Evolutionary conservation across 2,888 invertebrate genomes (phyloP), one percentile per base, ranked within the genome.

Genomic region (Limnephilus auricula): DNA sequence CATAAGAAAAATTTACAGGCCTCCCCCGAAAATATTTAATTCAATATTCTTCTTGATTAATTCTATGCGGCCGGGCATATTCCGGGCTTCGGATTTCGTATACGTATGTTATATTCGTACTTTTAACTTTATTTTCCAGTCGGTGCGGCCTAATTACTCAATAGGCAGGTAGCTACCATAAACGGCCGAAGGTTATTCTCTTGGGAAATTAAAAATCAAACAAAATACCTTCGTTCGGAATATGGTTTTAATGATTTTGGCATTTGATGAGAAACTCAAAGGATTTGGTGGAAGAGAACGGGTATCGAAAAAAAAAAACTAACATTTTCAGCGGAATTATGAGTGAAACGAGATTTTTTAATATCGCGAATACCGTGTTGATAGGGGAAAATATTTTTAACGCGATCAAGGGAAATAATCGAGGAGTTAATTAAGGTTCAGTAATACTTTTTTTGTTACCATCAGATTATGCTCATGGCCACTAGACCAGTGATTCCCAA

Each of bases 161-260:
- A 82, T 82, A 82, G 34, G 32, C 82, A 18, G 65, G 65, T 65
- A 25, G 65, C 65, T 80, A 80, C 32, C 32, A 32, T 80, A 80
- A 85, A 50, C 87, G 50, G 87, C 32, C 18, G 45, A 40, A 25
- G 65, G 50, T 65, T 87, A 65, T 50, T 32, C 87, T 87, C 87
- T 87, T 32, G 87, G 65, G 87, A 87, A 87, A 87, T 87, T 87
- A 87, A 87, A 65, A 87, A 87, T 65, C 87, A 87, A 50, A 87
- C 87, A 65, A 65, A 87, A 87, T 65, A 87, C 65, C n/a, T 85
- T 37, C 85, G 50, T 87, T 32, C 50, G 31, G 31, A 87, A 87
- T 32, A 87, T 31, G 30, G 15, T 10, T 87, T 87, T 50, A 65
- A 87, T 65, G 65, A 87, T 87, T 87, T 84, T 87, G 25, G 31